Percentiles rank a stretch among this genome's conserved stretches.
phyloP scores from a whole-genome alignment of 1,140 invertebrate species.

The Listronotus oregonensis region DNA sequence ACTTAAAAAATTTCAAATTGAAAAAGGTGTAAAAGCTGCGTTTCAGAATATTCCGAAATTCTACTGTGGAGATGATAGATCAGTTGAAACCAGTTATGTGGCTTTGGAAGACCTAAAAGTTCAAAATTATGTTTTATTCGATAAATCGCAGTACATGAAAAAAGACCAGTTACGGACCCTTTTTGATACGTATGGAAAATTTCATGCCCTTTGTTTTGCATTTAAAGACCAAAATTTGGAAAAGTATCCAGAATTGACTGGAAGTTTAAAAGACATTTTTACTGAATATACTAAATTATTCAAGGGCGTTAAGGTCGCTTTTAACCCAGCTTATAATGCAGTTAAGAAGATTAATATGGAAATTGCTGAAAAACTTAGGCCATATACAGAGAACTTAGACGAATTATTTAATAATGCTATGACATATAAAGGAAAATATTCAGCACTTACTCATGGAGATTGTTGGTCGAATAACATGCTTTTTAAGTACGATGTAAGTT shows the following conservation, averaged over 20 bases:
- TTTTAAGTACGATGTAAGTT: slow-evolving; percentile 43
- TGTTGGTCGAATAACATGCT: slow-evolving; percentile 46
- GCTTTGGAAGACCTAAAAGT: slow-evolving; percentile 50
- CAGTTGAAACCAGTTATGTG: slow-evolving; percentile 55
- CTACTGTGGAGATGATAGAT: slow-evolving; percentile 47
- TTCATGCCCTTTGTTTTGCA: slow-evolving; percentile 53
- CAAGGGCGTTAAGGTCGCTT: slow-evolving; percentile 10
- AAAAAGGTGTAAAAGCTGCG: slow-evolving; percentile 1
- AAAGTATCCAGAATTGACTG: slow-evolving; percentile 12
- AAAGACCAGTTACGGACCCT: slow-evolving; percentile 17
- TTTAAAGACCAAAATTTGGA: slow-evolving; percentile 54
- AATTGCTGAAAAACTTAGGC: slow-evolving; percentile 26
- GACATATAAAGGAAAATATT: slow-evolving; percentile 35
- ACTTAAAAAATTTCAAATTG: slow-evolving; percentile 14
- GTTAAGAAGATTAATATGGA: slow-evolving; percentile 17
- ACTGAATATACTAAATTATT: neutral
- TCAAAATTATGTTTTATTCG: slow-evolving; percentile 16
- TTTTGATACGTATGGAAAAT: slow-evolving; percentile 37
- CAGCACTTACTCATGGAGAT: slow-evolving; percentile 38
- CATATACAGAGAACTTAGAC: slow-evolving; percentile 14
- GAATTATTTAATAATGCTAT: slow-evolving; percentile 17
- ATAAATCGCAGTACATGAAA: slow-evolving; percentile 24
- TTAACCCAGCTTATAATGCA: slow-evolving; percentile 5
- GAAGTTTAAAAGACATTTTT: slow-evolving; percentile 46
- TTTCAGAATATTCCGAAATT: slow-evolving; percentile 54